Conservation (phyloP, 2,797 vertebrate species). For the Linurgus olivaceus region DNA sequence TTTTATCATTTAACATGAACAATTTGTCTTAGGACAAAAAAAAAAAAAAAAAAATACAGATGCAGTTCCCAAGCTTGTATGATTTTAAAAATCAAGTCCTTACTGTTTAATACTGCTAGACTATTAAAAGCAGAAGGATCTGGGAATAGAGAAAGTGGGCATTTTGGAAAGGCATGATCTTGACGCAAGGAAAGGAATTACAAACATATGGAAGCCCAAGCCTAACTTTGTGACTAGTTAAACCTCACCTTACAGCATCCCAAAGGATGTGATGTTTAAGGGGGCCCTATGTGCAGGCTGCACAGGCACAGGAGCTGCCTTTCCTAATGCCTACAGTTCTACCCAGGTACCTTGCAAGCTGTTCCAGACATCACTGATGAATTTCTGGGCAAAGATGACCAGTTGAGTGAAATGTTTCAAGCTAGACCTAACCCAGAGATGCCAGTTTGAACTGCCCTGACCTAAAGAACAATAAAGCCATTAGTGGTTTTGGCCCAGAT, state of each 20-base stretch:
- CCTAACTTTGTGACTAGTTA: neutral
- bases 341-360: neutral
- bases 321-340: neutral
- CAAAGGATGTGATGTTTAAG: neutral
- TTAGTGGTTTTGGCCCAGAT: neutral
- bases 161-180: neutral
- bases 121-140: neutral
- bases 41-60: neutral
- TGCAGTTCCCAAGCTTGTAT: neutral
- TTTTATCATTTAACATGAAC: neutral
- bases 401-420: neutral
- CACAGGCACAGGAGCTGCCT: neutral
- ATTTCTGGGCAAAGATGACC: neutral
- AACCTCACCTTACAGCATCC: neutral
- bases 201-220: neutral
- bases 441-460: neutral
- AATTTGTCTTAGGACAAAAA: neutral
- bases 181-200: neutral
- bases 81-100: neutral
- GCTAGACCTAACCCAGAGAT: neutral
- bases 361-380: neutral
- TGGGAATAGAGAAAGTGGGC: neutral
- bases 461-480: neutral
- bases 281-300: neutral
- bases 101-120: neutral